Evolutionary conservation across 2,797 vertebrate genomes (phyloP).

Genomic region (Chromobotia macracanthus): DNA sequence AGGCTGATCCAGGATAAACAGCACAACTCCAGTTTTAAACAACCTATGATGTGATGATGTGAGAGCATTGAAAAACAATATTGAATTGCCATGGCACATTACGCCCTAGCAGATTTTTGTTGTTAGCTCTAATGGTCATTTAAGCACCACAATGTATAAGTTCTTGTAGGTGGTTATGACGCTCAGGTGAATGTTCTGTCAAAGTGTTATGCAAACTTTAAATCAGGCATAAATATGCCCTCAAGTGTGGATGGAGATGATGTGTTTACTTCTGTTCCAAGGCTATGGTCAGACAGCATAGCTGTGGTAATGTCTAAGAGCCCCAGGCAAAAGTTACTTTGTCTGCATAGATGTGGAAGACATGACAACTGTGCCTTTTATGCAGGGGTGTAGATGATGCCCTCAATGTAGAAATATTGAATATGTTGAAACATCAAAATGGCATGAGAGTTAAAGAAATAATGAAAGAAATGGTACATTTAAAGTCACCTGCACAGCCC

Average conservation of each 20-base stretch:
- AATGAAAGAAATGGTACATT: neutral
- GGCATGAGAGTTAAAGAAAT: neutral
- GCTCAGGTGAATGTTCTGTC: neutral
- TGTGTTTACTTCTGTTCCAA: slow-evolving; percentile 68
- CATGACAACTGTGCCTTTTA: slow-evolving; percentile 71
- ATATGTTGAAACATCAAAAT: slow-evolving; percentile 6
- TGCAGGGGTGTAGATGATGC: slow-evolving; percentile 44
- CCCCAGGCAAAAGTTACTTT: slow-evolving; percentile 74
- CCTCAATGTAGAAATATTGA: slow-evolving; percentile 39
- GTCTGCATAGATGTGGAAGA: slow-evolving; percentile 75
- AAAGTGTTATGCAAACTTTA: slow-evolving; percentile 26
- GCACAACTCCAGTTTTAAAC: slow-evolving; percentile 13
- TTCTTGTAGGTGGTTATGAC: neutral
- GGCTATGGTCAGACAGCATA: slow-evolving; percentile 79
- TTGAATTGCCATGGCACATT: neutral
- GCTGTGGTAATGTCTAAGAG: slow-evolving; percentile 75
- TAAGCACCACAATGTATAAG: neutral
- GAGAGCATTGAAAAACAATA: neutral
- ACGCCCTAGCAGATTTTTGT: neutral
- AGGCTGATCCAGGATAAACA: slow-evolving; percentile 6
- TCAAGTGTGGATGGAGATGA: slow-evolving; percentile 58
- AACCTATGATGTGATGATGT: neutral
- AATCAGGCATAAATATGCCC: slow-evolving; percentile 59
- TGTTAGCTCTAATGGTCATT: neutral
- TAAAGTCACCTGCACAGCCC: slow-evolving; percentile 16